Base-by-base conservation (phyloP, 2,113 vertebrate genomes). In the Rhinogobius similis region DNA sequence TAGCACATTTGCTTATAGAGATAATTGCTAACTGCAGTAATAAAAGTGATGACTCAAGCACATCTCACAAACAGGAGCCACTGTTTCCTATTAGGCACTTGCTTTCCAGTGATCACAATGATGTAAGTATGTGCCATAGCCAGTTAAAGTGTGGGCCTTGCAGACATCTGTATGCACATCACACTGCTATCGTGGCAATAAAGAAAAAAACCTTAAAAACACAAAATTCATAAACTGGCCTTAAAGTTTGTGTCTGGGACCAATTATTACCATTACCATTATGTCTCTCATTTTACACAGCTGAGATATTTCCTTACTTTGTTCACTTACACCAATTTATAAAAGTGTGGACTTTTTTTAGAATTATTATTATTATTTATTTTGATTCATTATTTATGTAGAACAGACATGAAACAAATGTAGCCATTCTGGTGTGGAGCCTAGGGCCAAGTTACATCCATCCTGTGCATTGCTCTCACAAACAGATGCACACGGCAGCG, bases 71-170 rank as follows among this genome's bases (percentile, higher is more conserved):
- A 56, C 59, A 29, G 48, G 26, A 44, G 55, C 50, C 46, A 26
- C 52, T 44, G 32, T 58, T 41, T 39, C 41, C 24, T 36, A 52
- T 64, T 21, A 64, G 50, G 29, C n/a, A 24, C 27, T 16, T 63
- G 27, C 63, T 67, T 72, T 50, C 65, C 46, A 48, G 39, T 52
- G 63, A 44, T 14, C 29, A 72, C 20, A 55, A 18, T 58, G 50
- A 64, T 64, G 29, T n/a, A 64, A 68, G 29, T 26, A 32, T 61
- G 18, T 61, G 58, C 58, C 29, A 61, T 61, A 61, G 27, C 58
- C 32, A 38, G n/a, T 61, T 63, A 58, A 70, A 52, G 24, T 56
- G 10, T 10, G 38, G 14, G 24, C 53, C 55, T 20, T 39, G 62
- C 14, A 11, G 53, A 26, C 24, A 56, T 13, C 24, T 53, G 44